Conservation (phyloP, 2,113 vertebrate genomes). For the Mesitornis unicolor region DNA sequence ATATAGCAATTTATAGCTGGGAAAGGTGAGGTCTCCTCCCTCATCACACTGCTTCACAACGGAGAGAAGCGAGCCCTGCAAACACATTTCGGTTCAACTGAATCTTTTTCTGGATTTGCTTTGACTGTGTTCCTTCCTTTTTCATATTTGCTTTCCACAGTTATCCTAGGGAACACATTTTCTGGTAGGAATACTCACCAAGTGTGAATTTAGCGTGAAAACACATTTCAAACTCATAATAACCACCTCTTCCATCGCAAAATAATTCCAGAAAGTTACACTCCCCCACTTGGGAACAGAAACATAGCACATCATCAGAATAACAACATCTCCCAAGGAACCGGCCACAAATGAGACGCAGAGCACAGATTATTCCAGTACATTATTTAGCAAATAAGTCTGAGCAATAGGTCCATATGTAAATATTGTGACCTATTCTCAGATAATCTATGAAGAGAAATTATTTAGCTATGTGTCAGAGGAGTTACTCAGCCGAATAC, state of each 20-base stretch:
- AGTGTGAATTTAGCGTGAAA: slow-evolving; percentile 55
- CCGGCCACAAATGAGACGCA: slow-evolving; percentile 8
- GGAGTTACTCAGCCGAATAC: slow-evolving; percentile 25
- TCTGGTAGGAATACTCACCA: slow-evolving; percentile 41
- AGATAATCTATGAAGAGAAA: background rate
- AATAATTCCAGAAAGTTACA: slow-evolving; percentile 48
- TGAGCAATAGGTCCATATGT: slow-evolving; percentile 12
- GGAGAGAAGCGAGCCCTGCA: background rate
- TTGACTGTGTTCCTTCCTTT: slow-evolving; percentile 25
- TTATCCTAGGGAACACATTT: slow-evolving; percentile 44
- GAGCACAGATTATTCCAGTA: slow-evolving; percentile 12
- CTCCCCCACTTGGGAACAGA: slow-evolving; percentile 33
- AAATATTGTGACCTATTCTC: slow-evolving; percentile 36
- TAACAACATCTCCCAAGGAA: slow-evolving; percentile 13
- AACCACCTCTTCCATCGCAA: slow-evolving; percentile 35
- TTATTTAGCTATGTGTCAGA: slow-evolving; percentile 19
- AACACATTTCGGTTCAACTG: slow-evolving; percentile 3
- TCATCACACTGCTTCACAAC: background rate
- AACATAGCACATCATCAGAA: slow-evolving; percentile 35
- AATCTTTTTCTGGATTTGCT: slow-evolving; percentile 30
- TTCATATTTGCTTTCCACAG: slow-evolving; percentile 48
- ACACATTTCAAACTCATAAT: slow-evolving; percentile 52
- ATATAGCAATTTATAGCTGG: background rate
- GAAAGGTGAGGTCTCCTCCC: background rate
- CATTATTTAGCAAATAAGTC: slow-evolving; percentile 25